These are phyloP conservation scores for Toxotes lorentzi DNA, from an alignment of 2,797 vertebrate species.

Conservation along the genomic window DNA sequence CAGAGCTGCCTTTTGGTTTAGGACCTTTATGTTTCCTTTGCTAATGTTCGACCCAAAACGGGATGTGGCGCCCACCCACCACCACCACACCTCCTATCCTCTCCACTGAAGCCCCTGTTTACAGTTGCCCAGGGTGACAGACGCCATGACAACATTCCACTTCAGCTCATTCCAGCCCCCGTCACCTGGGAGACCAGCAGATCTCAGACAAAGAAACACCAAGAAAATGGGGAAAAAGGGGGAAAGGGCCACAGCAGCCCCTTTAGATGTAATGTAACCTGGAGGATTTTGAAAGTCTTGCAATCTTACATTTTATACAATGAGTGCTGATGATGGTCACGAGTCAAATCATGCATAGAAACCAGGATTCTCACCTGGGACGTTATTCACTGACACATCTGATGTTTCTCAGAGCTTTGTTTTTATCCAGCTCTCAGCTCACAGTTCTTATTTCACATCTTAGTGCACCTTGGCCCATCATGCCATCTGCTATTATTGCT, in stretches of 20 bases:
- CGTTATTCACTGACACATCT: not conserved
- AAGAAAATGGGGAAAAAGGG: conserved; percentile 47
- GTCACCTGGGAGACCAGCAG: conserved; percentile 84
- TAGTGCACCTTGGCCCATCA: not conserved
- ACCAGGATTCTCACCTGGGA: not conserved
- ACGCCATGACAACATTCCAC: conserved; percentile 82
- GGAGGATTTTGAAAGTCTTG: not conserved
- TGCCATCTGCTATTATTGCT: not conserved
- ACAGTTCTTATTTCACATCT: not conserved
- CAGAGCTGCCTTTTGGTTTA: not conserved
- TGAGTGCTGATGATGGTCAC: not conserved
- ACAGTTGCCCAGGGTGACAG: conserved; percentile 86
- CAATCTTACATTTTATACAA: not conserved
- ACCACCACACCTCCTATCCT: conserved; percentile 41
- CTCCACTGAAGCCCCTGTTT: conserved; percentile 83
- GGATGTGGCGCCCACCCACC: conserved; percentile 40
- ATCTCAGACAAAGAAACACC: conserved; percentile 78
- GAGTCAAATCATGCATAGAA: not conserved
- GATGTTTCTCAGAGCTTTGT: not conserved
- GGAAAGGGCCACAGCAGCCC: not conserved
- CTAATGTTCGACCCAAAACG: conserved; percentile 43
- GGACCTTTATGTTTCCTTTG: not conserved
- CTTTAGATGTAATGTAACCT: not conserved
- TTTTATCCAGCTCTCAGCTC: not conserved
- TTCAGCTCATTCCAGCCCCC: conserved; percentile 80